A percentile compares a stretch with the other conserved stretches of the same genome.
phyloP scores from a whole-genome alignment of 2,113 vertebrate species.

The Sturnus vulgaris region DNA sequence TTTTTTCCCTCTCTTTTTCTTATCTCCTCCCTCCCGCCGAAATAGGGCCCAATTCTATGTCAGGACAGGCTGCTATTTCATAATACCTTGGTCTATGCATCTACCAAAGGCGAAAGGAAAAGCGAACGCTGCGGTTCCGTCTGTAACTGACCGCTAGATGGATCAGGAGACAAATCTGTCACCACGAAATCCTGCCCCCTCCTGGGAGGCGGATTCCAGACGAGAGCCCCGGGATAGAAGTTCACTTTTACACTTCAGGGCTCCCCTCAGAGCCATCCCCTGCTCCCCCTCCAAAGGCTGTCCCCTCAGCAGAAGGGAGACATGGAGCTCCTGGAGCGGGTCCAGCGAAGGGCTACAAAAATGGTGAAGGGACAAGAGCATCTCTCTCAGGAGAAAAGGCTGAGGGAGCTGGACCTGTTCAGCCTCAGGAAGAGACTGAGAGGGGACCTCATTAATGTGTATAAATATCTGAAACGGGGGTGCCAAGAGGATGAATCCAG shows the following conservation, averaged over 20 bases:
- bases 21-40: not conserved
- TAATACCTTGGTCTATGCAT: not conserved
- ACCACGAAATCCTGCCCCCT: rapidly evolving
- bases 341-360: not conserved
- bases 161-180: not conserved
- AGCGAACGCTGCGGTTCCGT: not conserved
- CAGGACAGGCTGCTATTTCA: not conserved
- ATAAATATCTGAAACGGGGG: not conserved
- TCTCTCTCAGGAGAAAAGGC: not conserved
- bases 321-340: not conserved
- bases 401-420: not conserved
- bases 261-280: too few species aligned
- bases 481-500: not conserved
- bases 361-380: not conserved
- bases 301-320: not conserved
- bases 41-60: not conserved
- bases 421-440: not conserved
- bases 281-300: not conserved
- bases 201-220: not conserved
- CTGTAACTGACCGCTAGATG: not conserved
- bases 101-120: too few species aligned
- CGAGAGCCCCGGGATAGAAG: rapidly evolving
- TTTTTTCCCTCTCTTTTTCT: too few species aligned
- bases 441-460: too few species aligned
- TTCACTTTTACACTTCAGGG: rapidly evolving